Base-by-base conservation (phyloP, 2,113 vertebrate genomes). In the Perca schrenkii region DNA sequence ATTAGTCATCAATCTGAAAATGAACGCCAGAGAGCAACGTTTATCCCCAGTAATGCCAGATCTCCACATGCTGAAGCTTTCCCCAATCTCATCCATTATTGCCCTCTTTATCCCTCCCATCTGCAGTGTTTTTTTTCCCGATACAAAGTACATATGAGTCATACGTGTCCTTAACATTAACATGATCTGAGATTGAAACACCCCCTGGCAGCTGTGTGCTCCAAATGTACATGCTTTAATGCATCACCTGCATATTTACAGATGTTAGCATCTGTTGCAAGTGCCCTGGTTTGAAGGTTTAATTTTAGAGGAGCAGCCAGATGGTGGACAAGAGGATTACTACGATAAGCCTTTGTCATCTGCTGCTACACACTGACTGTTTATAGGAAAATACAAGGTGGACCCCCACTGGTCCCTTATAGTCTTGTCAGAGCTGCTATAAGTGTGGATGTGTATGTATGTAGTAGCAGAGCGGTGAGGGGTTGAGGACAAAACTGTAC, bases 291-390 rank as follows among this genome's bases (percentile, higher is more conserved):
- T 92, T 86, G 87, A 83, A 83, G 90, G 83, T 93, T 94, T 95
- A 92, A 95, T 94, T 94, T 91, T 86, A 92, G 90, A 88, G 89
- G 83, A 86, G 84, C 81, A 63, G 91, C 89, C 95, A 95, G 94
- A 95, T 95, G 94, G 95, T 81, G 89, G 89, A 94, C 93, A 94
- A 93, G 87, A 94, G 91, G 94, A 95, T 95, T 95, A 95, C 74
- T 60, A 66, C 19, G 31, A 79, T 95, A 95, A 96, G 93, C 93
- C 89, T 93, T 93, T 91, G 92, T 96, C 94, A 94, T 95, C 94
- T 92, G 94, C 89, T 85, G 86, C 90, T 84, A 78, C 87, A 86
- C 83, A 87, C 87, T 75, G 87, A 80, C 79, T 75, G 82, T 78
- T 90, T 82, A 69, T 63, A 19, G 81, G 84, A 79, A 91, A 86